Percentiles rank a stretch among this genome's conserved stretches.
Conservation (phyloP, 2,888 invertebrate species). For the Trissoscelio sp. region DNA sequence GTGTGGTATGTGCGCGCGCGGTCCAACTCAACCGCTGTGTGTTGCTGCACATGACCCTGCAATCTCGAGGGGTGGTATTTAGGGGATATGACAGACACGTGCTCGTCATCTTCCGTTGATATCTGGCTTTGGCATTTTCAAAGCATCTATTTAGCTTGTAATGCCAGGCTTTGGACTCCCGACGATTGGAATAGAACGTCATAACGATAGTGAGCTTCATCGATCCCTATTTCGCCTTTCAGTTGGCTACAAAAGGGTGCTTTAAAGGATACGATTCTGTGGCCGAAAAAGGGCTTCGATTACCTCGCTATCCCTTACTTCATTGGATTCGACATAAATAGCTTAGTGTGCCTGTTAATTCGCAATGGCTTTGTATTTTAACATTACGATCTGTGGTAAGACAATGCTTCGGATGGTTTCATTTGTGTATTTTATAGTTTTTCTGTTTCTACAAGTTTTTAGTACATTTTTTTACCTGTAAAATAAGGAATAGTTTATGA, state of each 20-base stretch:
- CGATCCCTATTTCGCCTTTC: constrained; percentile 47
- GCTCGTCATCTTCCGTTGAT: constrained; percentile 73
- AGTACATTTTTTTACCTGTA: too few relatives aligned
- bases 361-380: too few relatives aligned
- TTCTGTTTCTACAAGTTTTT: too few relatives aligned
- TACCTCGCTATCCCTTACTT: constrained; percentile 8
- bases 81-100: constrained; percentile 76
- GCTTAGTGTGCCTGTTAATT: too few relatives aligned
- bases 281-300: constrained; percentile 38
- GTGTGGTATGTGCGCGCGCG: constrained; percentile 31
- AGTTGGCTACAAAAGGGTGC: constrained; percentile 24
- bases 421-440: too few relatives aligned
- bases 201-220: constrained; percentile 68
- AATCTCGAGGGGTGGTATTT: constrained; percentile 71
- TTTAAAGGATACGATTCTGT: constrained; percentile 35
- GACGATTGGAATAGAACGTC: constrained; percentile 74
- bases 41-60: constrained; percentile 26
- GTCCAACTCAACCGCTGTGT: constrained; percentile 35
- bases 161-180: constrained; percentile 72
- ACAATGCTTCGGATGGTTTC: too few relatives aligned
- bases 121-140: constrained; percentile 73
- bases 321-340: too few relatives aligned
- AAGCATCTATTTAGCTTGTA: constrained; percentile 75
- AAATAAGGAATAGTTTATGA: too few relatives aligned
- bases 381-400: too few relatives aligned